These are phyloP conservation scores for Numenius phaeopus DNA, from an alignment of 2,797 vertebrate species.

Conservation along the genomic window DNA sequence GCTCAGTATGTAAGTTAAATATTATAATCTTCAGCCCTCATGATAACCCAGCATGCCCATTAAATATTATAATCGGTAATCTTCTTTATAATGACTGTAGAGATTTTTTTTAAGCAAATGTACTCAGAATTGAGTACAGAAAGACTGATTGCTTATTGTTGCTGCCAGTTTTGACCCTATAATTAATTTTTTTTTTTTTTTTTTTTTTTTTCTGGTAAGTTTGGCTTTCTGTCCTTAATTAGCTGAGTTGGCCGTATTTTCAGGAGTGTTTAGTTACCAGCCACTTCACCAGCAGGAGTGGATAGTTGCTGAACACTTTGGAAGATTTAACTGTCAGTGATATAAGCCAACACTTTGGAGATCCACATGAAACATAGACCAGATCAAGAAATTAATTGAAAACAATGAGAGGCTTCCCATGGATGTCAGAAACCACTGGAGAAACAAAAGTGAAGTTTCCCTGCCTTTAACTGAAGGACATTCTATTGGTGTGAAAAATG, in stretches of 20 bases:
- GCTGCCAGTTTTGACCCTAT: neutral
- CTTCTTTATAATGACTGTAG: neutral
- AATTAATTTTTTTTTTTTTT: neutral
- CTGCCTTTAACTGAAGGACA: conserved; percentile 7
- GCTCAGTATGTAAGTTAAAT: neutral
- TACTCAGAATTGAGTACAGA: neutral
- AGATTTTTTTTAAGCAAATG: neutral
- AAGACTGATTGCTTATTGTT: neutral
- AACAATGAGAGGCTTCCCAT: neutral
- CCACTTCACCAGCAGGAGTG: neutral
- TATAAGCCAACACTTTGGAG: neutral
- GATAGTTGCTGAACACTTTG: neutral
- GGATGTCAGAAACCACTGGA: neutral
- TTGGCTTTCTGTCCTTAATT: neutral
- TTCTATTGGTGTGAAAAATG: neutral
- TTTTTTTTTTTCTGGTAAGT: neutral
- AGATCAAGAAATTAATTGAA: neutral
- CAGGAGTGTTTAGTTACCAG: neutral
- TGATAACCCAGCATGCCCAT: neutral
- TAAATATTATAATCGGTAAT: neutral
- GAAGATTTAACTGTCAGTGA: neutral
- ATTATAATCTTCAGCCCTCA: neutral
- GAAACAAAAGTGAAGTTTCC: neutral
- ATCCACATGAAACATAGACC: neutral
- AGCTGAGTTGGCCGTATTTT: neutral